Percentiles rank a stretch among this genome's conserved stretches.
phyloP scores from a whole-genome alignment of 2,113 vertebrate species.

The Indicator indicator region DNA sequence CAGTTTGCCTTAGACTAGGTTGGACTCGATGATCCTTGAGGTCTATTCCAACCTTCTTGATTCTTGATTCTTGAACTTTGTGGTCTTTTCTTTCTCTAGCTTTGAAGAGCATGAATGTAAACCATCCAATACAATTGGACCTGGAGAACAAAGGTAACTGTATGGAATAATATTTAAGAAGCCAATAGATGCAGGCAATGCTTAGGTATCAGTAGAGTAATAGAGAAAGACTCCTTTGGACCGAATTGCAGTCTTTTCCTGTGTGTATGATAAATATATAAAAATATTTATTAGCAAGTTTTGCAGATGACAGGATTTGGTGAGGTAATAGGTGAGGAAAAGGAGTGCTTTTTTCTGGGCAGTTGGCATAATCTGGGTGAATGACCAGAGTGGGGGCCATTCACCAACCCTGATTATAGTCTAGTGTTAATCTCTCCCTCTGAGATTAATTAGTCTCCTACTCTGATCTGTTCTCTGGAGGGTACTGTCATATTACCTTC shows the following conservation, averaged over 20 bases:
- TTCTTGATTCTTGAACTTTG: too few species aligned
- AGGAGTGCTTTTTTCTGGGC: neutral
- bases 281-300: neutral
- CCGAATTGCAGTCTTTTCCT: neutral
- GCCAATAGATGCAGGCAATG: neutral
- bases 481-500: neutral
- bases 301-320: neutral
- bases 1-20: neutral
- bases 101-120: neutral
- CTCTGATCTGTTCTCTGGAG: slow-evolving; percentile 8
- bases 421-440: neutral
- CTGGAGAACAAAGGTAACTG: neutral
- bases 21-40: too few species aligned
- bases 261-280: neutral
- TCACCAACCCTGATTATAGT: neutral
- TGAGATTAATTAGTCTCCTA: slow-evolving; percentile 51
- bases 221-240: neutral
- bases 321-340: neutral
- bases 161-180: neutral
- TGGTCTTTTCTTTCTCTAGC: too few species aligned
- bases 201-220: neutral
- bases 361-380: neutral
- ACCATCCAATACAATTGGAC: neutral
- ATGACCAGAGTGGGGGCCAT: neutral
- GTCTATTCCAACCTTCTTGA: too few species aligned